Evolutionary conservation across 2,797 vertebrate genomes (phyloP), one percentile per base, ranked within the genome.

Genomic region (Cyprinella venusta): DNA sequence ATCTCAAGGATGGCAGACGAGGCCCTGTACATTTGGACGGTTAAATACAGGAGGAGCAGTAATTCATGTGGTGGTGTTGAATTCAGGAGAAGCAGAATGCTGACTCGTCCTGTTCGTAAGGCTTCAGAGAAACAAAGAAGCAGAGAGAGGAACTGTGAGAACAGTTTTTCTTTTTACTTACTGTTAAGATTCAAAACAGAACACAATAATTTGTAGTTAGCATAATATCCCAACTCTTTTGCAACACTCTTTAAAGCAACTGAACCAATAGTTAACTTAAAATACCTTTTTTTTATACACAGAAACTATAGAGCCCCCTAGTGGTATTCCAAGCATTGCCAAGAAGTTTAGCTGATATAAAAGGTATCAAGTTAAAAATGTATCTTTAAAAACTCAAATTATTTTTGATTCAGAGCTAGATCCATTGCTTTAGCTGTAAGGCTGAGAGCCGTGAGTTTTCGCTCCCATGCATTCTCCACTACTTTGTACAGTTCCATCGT

Each of bases 401-500:
- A 80, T 64, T 70, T 30, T 65, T 64, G 19, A 36, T 50, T 50
- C 9, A 48, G 61, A 76, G 36, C 72, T 40, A 71, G 15, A n/a
- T 56, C 40, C 56, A 18, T 68, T 70, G 50, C 45, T 59, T 24
- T 71, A 36, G 12, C 18, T 45, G 54, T 59, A 42, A 3, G 52
- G 13, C 30, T 45, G 81, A 71, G 87, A 87, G 18, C 36, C 19
- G 79, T 82, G 81, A 98, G 91, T 6, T 87, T 90, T 75, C 87
- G 90, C 90, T 98, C 98, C 96, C 95, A 97, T 89, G 98, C 95
- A 0, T 84, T 90, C 85, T 97, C 96, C 79, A 98, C 94, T 90
- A 95, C 84, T 79, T 94, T 97, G 92, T 96, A 99, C n/a, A 98
- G 95, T 80, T 98, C 95, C 97, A 98, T 98, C 6, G 97, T 96